These are phyloP conservation scores for Apistogramma diplotaenia DNA, from an alignment of 2,113 vertebrate species.

Conservation along the genomic window DNA sequence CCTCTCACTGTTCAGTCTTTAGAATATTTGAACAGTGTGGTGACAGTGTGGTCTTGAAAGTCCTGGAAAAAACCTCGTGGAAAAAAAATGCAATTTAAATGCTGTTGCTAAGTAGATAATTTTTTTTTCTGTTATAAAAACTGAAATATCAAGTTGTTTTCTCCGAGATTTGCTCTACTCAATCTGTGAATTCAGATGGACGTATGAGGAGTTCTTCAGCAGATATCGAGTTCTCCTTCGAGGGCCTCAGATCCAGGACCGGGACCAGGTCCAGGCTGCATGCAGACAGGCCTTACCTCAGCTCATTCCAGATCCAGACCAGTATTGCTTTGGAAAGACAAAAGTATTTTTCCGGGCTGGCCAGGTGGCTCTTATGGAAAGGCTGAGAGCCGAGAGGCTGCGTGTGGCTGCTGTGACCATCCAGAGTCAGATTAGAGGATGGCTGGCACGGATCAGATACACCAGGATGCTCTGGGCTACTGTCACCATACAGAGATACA, in stretches of 20 bases:
- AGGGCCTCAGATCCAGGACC: slow-evolving; percentile 20
- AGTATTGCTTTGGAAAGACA: slow-evolving; percentile 76
- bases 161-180: neutral
- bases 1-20: neutral
- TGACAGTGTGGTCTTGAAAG: neutral
- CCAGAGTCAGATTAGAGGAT: slow-evolving; percentile 76
- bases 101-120: neutral
- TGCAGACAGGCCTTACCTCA: slow-evolving; percentile 65
- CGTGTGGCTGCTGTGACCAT: slow-evolving; percentile 67
- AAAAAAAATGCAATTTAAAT: neutral
- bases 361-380: slow-evolving; percentile 79
- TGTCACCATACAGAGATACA: slow-evolving; percentile 73
- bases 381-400: slow-evolving; percentile 69
- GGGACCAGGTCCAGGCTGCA: slow-evolving; percentile 24
- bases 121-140: neutral
- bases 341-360: slow-evolving; percentile 78
- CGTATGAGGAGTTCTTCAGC: slow-evolving; percentile 75
- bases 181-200: slow-evolving; percentile 68
- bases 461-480: slow-evolving; percentile 19
- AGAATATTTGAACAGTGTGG: neutral
- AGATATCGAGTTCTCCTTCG: slow-evolving; percentile 74
- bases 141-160: neutral
- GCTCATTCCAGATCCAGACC: slow-evolving; percentile 72
- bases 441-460: slow-evolving; percentile 67
- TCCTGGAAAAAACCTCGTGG: neutral